These are phyloP conservation scores for Apoda limacodes DNA, from an alignment of 2,888 invertebrate species.

Conservation along the genomic window DNA sequence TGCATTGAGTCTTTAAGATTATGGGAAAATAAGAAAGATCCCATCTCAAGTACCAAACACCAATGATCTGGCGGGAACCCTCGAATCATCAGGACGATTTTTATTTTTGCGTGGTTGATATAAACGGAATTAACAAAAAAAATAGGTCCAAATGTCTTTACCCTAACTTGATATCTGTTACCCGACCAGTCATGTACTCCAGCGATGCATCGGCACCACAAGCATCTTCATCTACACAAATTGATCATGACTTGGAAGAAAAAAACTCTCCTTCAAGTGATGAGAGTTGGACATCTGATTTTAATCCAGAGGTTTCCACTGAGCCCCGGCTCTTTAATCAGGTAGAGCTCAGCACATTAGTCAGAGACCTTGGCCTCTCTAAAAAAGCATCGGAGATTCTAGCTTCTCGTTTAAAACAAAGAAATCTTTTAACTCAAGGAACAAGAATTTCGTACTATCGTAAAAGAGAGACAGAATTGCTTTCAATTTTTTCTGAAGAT, in stretches of 20 bases:
- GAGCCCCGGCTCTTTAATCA: background rate
- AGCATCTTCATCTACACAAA: background rate
- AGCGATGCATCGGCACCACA: background rate
- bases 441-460: no score
- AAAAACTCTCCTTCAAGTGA: conserved; percentile 1
- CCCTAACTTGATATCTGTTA: background rate
- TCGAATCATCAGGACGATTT: background rate
- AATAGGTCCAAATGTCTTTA: background rate
- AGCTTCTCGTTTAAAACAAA: no score
- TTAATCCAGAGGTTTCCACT: conserved; percentile 1
- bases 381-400: no score
- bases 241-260: background rate
- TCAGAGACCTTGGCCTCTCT: no score
- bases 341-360: no score
- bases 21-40: background rate
- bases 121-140: background rate
- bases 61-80: background rate
- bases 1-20: background rate
- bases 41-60: background rate
- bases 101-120: background rate
- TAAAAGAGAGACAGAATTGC: no score
- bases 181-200: background rate
- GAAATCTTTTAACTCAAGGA: no score
- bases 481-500: no score
- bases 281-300: conserved; percentile 4